Evolutionary conservation across 2,797 vertebrate species (phyloP).

Genomic region (Jordanella pulchra): DNA sequence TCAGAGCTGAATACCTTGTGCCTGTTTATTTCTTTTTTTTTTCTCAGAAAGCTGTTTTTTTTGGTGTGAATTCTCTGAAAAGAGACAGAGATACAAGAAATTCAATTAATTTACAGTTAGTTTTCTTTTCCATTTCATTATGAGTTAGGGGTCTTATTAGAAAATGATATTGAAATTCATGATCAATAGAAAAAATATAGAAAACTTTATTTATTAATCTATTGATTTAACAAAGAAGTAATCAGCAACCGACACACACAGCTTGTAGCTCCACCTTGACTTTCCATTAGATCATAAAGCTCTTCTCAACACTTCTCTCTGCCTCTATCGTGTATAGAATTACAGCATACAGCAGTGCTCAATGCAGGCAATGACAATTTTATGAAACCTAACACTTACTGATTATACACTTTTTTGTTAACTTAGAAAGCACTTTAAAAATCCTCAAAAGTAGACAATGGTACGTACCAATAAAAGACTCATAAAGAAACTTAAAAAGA

Average conservation of each 20-base stretch:
- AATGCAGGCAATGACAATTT: background rate
- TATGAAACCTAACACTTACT: background rate
- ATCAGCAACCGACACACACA: background rate
- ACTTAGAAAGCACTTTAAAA: too few species aligned
- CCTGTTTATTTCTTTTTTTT: constrained; percentile 35
- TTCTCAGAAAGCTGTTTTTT: constrained; percentile 25
- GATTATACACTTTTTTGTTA: too few species aligned
- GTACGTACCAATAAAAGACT: too few species aligned
- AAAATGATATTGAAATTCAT: background rate
- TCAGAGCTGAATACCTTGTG: constrained; percentile 31
- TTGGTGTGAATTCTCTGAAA: constrained; percentile 30
- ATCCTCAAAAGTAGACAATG: too few species aligned
- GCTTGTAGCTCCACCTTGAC: background rate
- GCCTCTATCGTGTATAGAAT: background rate
- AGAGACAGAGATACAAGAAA: constrained; percentile 13
- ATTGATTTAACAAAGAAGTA: background rate
- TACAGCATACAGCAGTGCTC: background rate
- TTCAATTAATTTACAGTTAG: constrained; percentile 15
- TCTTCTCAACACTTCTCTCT: background rate
- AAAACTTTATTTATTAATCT: background rate
- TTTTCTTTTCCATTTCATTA: background rate
- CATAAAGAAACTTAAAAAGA: too few species aligned
- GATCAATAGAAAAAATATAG: background rate
- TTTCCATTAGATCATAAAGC: background rate
- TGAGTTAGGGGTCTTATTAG: background rate